Evolutionary conservation across 1,140 invertebrate species (phyloP), one percentile per base, ranked within the genome.

Genomic region (Drosophila mayri): DNA sequence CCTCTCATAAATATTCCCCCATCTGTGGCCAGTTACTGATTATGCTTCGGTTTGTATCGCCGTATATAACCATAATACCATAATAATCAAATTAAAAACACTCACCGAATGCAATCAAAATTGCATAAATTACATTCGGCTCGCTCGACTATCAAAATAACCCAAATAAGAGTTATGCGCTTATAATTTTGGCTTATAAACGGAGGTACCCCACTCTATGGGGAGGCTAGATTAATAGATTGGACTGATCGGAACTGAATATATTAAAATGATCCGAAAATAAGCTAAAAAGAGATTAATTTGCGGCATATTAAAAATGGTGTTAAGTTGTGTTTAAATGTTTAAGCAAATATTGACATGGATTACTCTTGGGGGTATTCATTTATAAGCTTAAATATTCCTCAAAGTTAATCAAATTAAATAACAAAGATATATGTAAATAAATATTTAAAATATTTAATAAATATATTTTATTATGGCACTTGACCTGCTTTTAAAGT

Each of bases 61-160:
- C 79, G 68, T 83, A 83, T 88, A 88, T 87, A 87, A 83, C 67
- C 67, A 87, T 88, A 80, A 81, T 75, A 70, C 52, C 81, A 88
- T 90, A 80, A 88, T 88, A 88, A 90, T 88, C 84, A 77, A 90
- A 88, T 88, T 90, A 90, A 90, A 81, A 76, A 83, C 79, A 84
- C 85, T 88, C 84, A 77, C 73, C 76, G 82, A 84, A 83, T 88
- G 84, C 84, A 88, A 87, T 88, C 84, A 90, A 88, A 88, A 78
- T 50, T 74, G 59, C 85, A 88, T 88, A 88, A 88, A 88, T 88
- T 84, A 88, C 65, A 66, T 81, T 88, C 71, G 54, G 47, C 14
- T 54, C 50, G 38, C 74, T 63, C 30, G 25, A 49, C 64, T 62
- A 73, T 73, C 67, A 50, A 67, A 68, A 63, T 63, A 68, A 22